Conservation (phyloP, 2,797 vertebrate genomes). For the Acipenser oxyrinchus region DNA sequence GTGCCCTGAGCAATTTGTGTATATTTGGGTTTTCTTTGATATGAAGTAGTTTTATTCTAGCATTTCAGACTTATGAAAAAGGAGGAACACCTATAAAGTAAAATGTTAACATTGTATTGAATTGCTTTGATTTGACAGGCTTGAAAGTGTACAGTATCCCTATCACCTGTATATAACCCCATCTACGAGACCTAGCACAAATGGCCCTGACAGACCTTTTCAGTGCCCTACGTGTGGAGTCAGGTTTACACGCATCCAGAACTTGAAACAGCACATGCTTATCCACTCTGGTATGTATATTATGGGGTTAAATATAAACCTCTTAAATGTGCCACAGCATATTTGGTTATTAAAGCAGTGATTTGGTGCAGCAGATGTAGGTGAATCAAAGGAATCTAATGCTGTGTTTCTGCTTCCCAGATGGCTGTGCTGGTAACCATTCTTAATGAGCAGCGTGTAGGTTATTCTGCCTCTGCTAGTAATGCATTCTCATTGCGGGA, state of each 20-base stretch:
- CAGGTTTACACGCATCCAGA: slow-evolving; percentile 93
- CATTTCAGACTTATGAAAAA: too few species aligned
- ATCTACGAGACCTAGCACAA: slow-evolving; percentile 82
- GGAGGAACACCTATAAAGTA: too few species aligned
- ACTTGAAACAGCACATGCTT: slow-evolving; percentile 98
- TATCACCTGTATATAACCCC: slow-evolving; percentile 95
- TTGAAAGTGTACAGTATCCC: slow-evolving; percentile 91
- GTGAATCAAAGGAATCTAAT: too few species aligned
- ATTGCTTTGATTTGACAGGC: slow-evolving; percentile 55
- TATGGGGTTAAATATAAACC: too few species aligned
- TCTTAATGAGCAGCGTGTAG: slow-evolving; percentile 19
- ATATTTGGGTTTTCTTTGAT: too few species aligned
- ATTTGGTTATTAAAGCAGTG: neutral
- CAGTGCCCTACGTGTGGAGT: slow-evolving; percentile 93
- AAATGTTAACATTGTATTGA: too few species aligned
- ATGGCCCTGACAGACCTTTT: slow-evolving; percentile 88
- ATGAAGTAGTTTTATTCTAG: too few species aligned
- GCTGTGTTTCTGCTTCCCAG: too few species aligned
- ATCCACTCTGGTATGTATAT: slow-evolving; percentile 90
- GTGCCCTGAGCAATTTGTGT: too few species aligned
- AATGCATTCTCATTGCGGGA: too few species aligned
- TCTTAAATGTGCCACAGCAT: too few species aligned
- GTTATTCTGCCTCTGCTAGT: neutral
- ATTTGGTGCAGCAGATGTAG: neutral
- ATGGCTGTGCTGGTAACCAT: slow-evolving; percentile 13